Conservation (phyloP, 2,888 invertebrate genomes). For the Malachius bipustulatus region DNA sequence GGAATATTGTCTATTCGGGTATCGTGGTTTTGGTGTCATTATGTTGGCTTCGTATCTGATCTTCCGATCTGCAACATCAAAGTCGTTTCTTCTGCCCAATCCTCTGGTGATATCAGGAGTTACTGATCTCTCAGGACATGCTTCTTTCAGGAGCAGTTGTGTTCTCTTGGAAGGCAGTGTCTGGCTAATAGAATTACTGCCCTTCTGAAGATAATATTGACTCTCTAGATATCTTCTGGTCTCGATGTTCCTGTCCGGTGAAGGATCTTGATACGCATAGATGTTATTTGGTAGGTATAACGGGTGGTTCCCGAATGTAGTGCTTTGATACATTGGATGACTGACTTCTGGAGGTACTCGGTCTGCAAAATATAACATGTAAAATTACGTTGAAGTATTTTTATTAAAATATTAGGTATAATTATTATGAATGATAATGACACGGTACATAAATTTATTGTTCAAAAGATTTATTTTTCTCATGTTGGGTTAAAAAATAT, state of each 20-base stretch:
- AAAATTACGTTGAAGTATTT: no score
- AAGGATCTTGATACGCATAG: constrained; percentile 10
- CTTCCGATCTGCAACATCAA: constrained; percentile 12
- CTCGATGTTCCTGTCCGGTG: constrained; percentile 12
- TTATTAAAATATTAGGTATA: no score
- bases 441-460: no score
- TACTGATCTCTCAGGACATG: constrained; percentile 37
- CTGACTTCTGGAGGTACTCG: constrained; percentile 32
- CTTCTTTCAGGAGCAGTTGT: constrained; percentile 32
- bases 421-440: no score
- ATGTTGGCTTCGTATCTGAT: no score
- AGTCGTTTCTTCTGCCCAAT: constrained; percentile 24
- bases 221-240: constrained; percentile 19
- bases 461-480: no score
- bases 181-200: constrained; percentile 26
- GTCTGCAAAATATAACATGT: constrained; percentile 26
- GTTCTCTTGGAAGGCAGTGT: constrained; percentile 40
- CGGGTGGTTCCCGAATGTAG: constrained; percentile 3
- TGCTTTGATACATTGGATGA: constrained; percentile 18
- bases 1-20: constrained; percentile 7
- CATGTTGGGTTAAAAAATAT: no score
- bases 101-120: constrained; percentile 44
- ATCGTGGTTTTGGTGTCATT: no score
- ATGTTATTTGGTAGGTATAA: background rate
- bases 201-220: constrained; percentile 23